Base-by-base conservation (phyloP, 2,888 invertebrate species). In the Perizoma flavofasciatum region DNA sequence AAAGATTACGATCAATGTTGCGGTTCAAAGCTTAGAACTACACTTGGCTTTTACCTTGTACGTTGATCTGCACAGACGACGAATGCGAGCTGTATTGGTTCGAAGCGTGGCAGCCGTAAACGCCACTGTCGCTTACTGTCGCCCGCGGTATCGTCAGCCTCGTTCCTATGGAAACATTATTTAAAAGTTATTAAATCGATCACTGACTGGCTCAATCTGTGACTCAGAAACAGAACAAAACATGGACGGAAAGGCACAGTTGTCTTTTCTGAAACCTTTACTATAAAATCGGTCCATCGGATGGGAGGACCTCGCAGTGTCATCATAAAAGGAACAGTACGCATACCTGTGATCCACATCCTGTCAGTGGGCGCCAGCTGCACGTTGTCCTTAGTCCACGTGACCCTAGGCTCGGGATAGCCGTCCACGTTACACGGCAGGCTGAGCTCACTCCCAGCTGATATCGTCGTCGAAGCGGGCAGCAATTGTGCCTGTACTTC, bases 41-140 rank as follows among this genome's bases (percentile, higher is more conserved):
- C 22, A 2, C 22, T 22, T 3, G 32, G 4, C 2, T 32, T 0
- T 90, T 89, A 97, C 98, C 97, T 93, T 96, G 94, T 43, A 98
- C 95, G 61, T 83, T 92, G 70, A 98, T 94, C 59, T 93, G 92
- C 44, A 96, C 92, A 34, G 94, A 93, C 73, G 95, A 95, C 32
- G 93, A 92, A 70, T 94, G 93, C 43, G 93, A 93, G 56, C 94
- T 95, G 83, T 95, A 95, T 0, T 93, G 91, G 89, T 98, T 98
- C 68, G 92, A 87, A 2, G 97, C 98, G 78, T 95, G 95, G 84
- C 98, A 98, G 51, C 94, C 94, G 85, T 98, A 98, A 66, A 86
- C 88, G 44, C 98, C 98, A 47, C 96, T 94, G 85, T 98, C 98
- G 37, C 91, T 92, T 50, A 89, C 84, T 44, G 92, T 92, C 9